A percentile compares a stretch with the other conserved stretches of the same genome.
Evolutionary conservation across 1,140 invertebrate genomes (phyloP).

Genomic region (Chelonus insularis): DNA sequence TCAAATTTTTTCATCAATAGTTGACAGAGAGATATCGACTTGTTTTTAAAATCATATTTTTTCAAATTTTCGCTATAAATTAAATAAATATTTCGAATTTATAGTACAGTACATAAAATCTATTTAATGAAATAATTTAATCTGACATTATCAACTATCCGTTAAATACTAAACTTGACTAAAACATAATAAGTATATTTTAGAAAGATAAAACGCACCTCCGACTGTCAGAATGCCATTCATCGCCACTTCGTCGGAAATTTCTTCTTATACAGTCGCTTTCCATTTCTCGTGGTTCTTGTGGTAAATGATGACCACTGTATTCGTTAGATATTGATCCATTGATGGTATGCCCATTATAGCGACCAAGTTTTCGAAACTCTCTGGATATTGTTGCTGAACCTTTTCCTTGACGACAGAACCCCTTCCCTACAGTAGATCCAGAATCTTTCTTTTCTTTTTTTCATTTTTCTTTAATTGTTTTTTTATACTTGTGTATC

Average conservation of each 20-base stretch:
- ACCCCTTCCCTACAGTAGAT: constrained; percentile 59
- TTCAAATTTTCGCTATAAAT: too few species aligned
- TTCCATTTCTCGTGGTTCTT: constrained; percentile 61
- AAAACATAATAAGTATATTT: neutral
- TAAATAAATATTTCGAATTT: too few species aligned
- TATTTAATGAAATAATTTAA: too few species aligned
- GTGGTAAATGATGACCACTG: constrained; percentile 64
- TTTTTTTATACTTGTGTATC: neutral
- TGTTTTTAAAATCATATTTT: too few species aligned
- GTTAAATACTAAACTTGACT: constrained; percentile 3
- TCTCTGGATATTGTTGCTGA: constrained; percentile 46
- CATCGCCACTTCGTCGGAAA: constrained; percentile 58
- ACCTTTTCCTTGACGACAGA: constrained; percentile 46
- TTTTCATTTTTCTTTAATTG: constrained; percentile 28
- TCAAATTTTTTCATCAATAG: too few species aligned
- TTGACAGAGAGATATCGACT: too few species aligned
- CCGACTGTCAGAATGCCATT: constrained; percentile 60
- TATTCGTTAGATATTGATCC: constrained; percentile 64
- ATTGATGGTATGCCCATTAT: constrained; percentile 53
- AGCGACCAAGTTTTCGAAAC: constrained; percentile 42
- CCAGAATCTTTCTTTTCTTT: constrained; percentile 43
- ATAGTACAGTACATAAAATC: too few species aligned
- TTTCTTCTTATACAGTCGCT: constrained; percentile 54
- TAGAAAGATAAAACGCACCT: constrained; percentile 50
- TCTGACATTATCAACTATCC: too few species aligned